Evolutionary conservation across 2,113 vertebrate species (phyloP).

Genomic region (Gadus macrocephalus): DNA sequence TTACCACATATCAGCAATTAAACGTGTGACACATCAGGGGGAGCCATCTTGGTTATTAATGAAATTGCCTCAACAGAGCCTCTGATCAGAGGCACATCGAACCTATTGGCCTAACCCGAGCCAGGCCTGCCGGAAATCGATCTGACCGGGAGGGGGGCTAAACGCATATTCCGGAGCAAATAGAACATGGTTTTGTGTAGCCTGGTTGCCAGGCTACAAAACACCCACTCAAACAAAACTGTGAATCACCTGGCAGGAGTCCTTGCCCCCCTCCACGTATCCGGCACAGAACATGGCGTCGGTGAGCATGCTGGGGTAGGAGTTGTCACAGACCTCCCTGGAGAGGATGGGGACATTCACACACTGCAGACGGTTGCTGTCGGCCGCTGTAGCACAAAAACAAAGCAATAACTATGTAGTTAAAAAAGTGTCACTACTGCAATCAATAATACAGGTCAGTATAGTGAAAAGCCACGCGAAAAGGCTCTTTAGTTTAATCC

Average conservation of each 20-base stretch:
- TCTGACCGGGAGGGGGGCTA: neutral
- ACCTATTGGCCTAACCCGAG: too few species aligned
- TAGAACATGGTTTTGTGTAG: neutral
- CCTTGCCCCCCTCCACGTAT: conserved; percentile 73
- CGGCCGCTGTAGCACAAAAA: conserved; percentile 30
- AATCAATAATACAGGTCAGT: too few species aligned
- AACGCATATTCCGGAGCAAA: too few species aligned
- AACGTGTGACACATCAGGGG: too few species aligned
- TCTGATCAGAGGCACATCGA: too few species aligned
- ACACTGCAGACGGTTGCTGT: conserved; percentile 64
- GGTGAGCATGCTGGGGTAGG: conserved; percentile 72
- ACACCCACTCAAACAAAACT: neutral
- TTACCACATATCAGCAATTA: too few species aligned
- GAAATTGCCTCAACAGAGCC: too few species aligned
- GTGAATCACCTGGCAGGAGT: conserved; percentile 71
- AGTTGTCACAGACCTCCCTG: conserved; percentile 50
- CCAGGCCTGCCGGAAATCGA: neutral
- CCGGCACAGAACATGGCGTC: conserved; percentile 76
- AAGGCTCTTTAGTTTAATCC: too few species aligned
- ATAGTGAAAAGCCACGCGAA: too few species aligned
- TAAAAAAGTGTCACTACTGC: too few species aligned
- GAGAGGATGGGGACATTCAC: conserved; percentile 69
- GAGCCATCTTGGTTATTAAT: too few species aligned
- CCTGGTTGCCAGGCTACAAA: neutral
- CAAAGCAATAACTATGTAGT: too few species aligned